Conservation (phyloP, 1,140 invertebrate genomes). For the Ectropis grisescens region DNA sequence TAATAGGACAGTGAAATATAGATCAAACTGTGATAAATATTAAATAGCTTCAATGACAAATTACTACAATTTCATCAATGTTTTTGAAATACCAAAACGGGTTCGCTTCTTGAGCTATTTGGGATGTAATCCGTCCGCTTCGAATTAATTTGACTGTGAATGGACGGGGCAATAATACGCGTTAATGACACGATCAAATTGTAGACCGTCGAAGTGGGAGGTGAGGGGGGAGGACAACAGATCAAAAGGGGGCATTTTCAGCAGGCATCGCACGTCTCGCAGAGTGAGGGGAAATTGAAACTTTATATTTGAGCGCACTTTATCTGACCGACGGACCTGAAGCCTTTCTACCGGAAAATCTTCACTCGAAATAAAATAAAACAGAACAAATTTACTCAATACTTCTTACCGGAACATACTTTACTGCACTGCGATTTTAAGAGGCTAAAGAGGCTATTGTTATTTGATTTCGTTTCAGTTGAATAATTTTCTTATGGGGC, state of each 20-base stretch:
- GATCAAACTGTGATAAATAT: too few relatives aligned
- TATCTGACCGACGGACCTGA: slow-evolving; percentile 47
- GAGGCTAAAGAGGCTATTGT: too few relatives aligned
- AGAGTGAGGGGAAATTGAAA: slow-evolving; percentile 48
- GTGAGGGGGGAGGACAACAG: slow-evolving; percentile 15
- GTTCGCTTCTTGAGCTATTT: too few relatives aligned
- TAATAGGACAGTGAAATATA: too few relatives aligned
- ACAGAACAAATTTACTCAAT: slow-evolving; percentile 29
- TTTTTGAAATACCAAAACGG: too few relatives aligned
- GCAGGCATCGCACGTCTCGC: slow-evolving; percentile 36
- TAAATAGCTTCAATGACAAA: too few relatives aligned
- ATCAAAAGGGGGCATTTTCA: slow-evolving; percentile 27
- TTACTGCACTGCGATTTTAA: slow-evolving; percentile 24
- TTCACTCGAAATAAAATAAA: slow-evolving; percentile 45
- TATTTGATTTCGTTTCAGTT: too few relatives aligned
- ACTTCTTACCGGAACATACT: slow-evolving; percentile 23
- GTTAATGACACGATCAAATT: slow-evolving; percentile 16
- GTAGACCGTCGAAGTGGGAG: slow-evolving; percentile 3
- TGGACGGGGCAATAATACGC: slow-evolving; percentile 1
- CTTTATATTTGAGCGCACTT: slow-evolving; percentile 61
- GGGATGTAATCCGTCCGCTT: too few relatives aligned
- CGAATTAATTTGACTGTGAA: slow-evolving; percentile 6
- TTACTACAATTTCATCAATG: too few relatives aligned
- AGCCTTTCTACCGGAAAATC: slow-evolving; percentile 36
- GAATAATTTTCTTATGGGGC: too few relatives aligned